Evolutionary conservation across 2,113 vertebrate species (phyloP).

Genomic region (Dipodomys stephensi): DNA sequence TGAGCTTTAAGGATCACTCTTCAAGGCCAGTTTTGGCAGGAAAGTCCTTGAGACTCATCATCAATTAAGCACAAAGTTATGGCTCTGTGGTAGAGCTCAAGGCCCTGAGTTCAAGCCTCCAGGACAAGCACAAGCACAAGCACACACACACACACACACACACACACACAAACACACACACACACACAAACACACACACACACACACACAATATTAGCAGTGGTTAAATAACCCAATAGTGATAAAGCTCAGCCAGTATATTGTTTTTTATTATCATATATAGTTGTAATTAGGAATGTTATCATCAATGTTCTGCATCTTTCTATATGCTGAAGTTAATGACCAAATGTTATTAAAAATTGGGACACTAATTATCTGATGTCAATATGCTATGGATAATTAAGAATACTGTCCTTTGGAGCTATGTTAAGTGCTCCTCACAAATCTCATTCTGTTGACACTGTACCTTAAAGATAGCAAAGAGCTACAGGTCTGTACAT

Average conservation of each 20-base stretch:
- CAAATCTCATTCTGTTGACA: slow-evolving; percentile 86
- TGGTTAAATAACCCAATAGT: slow-evolving; percentile 53
- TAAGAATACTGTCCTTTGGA: slow-evolving; percentile 86
- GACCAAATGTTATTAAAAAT: slow-evolving; percentile 88
- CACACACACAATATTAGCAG: background rate
- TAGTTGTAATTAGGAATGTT: slow-evolving; percentile 39
- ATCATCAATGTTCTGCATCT: slow-evolving; percentile 75
- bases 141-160: too few relatives aligned
- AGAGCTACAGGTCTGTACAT: slow-evolving; percentile 82
- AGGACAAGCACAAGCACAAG: too few relatives aligned
- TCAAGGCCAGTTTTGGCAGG: too few relatives aligned
- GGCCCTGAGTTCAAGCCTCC: too few relatives aligned
- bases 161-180: too few relatives aligned
- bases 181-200: too few relatives aligned
- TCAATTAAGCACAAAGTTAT: too few relatives aligned
- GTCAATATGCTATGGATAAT: slow-evolving; percentile 90
- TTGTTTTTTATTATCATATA: slow-evolving; percentile 8
- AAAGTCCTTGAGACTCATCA: too few relatives aligned
- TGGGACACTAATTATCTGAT: slow-evolving; percentile 90
- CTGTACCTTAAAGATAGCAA: slow-evolving; percentile 86
- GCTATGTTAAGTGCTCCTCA: slow-evolving; percentile 88
- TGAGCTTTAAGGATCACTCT: too few relatives aligned
- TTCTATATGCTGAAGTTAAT: slow-evolving; percentile 85
- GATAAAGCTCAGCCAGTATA: slow-evolving; percentile 47
- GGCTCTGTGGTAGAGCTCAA: too few relatives aligned